These are phyloP conservation scores for Zalophus californianus DNA, from an alignment of 2,797 vertebrate species.

Conservation along the genomic window DNA sequence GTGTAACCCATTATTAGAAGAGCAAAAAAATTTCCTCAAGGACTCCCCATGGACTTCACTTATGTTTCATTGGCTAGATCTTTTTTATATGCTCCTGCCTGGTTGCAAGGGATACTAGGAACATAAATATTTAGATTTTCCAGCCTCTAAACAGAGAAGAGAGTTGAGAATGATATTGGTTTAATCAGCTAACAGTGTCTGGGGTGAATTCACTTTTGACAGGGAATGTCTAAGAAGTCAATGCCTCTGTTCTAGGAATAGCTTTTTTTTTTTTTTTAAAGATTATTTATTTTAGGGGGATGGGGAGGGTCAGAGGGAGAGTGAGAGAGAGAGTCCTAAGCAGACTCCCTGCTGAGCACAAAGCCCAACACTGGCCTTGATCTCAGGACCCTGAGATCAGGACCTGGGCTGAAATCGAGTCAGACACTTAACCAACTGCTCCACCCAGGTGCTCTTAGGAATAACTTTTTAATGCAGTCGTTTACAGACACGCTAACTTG, in stretches of 20 bases:
- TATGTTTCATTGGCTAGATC: not conserved
- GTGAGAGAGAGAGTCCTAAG: not conserved
- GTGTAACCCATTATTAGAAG: conserved; percentile 7
- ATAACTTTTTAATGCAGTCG: not conserved
- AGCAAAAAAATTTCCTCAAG: not conserved
- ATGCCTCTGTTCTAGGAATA: not conserved
- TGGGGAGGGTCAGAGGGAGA: not conserved
- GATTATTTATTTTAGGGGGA: not conserved
- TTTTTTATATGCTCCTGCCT: not conserved
- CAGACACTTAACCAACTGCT: not conserved
- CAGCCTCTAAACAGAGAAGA: not conserved
- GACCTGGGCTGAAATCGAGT: not conserved
- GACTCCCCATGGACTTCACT: not conserved
- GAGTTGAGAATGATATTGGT: not conserved
- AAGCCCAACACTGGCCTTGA: not conserved
- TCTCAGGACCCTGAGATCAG: not conserved
- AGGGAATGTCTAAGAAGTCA: not conserved
- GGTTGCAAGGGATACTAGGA: not conserved
- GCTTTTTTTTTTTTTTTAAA: not conserved
- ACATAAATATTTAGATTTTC: not conserved
- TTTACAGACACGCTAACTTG: not conserved
- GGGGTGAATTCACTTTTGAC: not conserved
- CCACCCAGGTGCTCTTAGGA: not conserved
- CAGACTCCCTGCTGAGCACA: not conserved
- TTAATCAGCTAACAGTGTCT: not conserved